Percentiles rank a stretch among this genome's conserved stretches.
These are phyloP conservation scores for Drosophila demipolita DNA, from an alignment of 2,888 invertebrate genomes.

Conservation along the genomic window DNA sequence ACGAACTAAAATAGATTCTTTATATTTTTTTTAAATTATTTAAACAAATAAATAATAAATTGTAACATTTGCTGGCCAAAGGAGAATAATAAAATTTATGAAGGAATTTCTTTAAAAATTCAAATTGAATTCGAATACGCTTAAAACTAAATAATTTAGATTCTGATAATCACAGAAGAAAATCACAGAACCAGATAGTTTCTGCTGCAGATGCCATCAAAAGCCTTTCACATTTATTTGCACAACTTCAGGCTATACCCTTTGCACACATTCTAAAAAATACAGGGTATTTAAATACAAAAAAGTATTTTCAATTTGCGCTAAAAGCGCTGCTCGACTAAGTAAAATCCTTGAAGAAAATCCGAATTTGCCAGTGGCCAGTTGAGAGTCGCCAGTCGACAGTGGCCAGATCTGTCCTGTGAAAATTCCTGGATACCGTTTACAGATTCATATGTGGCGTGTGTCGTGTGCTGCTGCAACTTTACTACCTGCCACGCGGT, in stretches of 20 bases:
- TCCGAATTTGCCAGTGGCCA: conserved; percentile 3
- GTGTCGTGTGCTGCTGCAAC: conserved; percentile 27
- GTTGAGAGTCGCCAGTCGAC: neutral
- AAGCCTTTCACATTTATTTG: neutral
- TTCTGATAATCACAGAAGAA: neutral
- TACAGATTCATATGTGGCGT: conserved; percentile 55
- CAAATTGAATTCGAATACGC: accelerated
- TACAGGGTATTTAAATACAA: neutral
- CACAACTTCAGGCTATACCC: neutral
- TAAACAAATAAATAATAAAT: no score
- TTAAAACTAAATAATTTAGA: neutral
- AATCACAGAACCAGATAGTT: neutral
- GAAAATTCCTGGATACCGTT: conserved; percentile 3
- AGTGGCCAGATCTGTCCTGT: neutral
- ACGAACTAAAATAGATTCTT: neutral
- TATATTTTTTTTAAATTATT: neutral
- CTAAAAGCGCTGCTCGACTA: conserved; percentile 55
- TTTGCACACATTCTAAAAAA: neutral
- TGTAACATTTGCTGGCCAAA: neutral
- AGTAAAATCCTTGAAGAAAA: conserved; percentile 30
- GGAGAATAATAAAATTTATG: neutral
- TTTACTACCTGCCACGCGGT: conserved; percentile 62
- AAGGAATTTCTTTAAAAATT: neutral
- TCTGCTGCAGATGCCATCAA: neutral
- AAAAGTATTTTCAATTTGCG: conserved; percentile 67